A percentile compares a stretch with the other conserved stretches of the same genome.
phyloP scores from a whole-genome alignment of 2,888 invertebrate genomes.

The Ligdia adustata region DNA sequence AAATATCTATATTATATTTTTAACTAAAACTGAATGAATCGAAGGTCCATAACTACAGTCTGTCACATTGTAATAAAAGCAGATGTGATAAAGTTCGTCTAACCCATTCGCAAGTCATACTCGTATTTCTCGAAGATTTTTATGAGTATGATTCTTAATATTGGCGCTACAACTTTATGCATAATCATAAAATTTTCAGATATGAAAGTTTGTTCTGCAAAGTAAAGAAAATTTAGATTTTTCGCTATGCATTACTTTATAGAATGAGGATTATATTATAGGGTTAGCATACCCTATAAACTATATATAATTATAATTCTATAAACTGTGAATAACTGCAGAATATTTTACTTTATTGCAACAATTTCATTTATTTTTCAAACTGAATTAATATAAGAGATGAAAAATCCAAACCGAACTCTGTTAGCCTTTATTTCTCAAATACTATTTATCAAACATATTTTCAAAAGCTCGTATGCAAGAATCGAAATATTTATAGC shows the following conservation, averaged over 20 bases:
- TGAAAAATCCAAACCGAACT: too few species aligned
- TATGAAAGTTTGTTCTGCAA: slow-evolving; percentile 1
- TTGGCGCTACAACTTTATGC: slow-evolving; percentile 6
- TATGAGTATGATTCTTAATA: slow-evolving; percentile 9
- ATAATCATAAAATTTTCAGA: slow-evolving; percentile 12
- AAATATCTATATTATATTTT: too few species aligned
- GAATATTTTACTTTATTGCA: too few species aligned
- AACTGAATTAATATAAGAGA: too few species aligned
- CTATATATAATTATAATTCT: too few species aligned
- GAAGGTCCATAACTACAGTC: not conserved
- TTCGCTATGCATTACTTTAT: not conserved
- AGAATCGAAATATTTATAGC: slow-evolving; percentile 22
- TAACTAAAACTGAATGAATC: too few species aligned
- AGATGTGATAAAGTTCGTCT: slow-evolving; percentile 5
- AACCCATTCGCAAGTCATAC: slow-evolving; percentile 1
- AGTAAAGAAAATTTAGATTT: not conserved
- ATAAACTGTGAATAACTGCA: too few species aligned
- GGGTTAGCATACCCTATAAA: not conserved
- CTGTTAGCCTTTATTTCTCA: too few species aligned
- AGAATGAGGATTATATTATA: not conserved
- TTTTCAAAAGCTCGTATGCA: slow-evolving; percentile 9
- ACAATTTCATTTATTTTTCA: too few species aligned
- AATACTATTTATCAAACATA: too few species aligned
- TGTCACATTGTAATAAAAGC: slow-evolving; percentile 17
- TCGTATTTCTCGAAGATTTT: slow-evolving; percentile 9